phyloP scores from a whole-genome alignment of 2,888 invertebrate species.

The Callosobruchus maculatus region DNA sequence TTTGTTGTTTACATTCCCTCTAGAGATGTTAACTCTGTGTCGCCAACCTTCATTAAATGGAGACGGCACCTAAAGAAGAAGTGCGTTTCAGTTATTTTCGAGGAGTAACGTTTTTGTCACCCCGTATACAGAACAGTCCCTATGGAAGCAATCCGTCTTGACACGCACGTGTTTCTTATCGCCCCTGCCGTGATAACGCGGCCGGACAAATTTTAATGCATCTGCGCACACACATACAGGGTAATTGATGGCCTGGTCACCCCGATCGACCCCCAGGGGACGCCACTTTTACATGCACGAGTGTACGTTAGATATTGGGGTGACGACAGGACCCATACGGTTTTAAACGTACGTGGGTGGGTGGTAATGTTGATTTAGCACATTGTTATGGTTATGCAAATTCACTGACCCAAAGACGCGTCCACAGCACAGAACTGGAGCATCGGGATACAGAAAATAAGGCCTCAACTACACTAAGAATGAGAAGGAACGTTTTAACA shows the following conservation, averaged over 20 bases:
- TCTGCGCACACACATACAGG: slow-evolving; percentile 44
- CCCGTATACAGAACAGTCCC: not conserved
- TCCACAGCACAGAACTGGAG: too few relatives aligned
- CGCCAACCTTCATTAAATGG: too few relatives aligned
- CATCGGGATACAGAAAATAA: too few relatives aligned
- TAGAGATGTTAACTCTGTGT: too few relatives aligned
- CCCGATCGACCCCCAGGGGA: not conserved
- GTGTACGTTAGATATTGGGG: not conserved
- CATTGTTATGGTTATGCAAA: not conserved
- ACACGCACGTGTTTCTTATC: not conserved
- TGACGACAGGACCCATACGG: not conserved
- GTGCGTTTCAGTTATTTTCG: too few relatives aligned
- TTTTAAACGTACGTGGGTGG: not conserved
- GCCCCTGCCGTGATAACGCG: not conserved
- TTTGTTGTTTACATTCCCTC: too few relatives aligned
- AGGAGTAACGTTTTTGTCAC: too few relatives aligned
- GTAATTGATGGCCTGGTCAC: slow-evolving; percentile 35
- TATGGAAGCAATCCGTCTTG: not conserved
- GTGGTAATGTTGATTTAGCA: too few relatives aligned
- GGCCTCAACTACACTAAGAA: too few relatives aligned
- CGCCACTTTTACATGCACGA: not conserved
- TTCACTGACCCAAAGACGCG: too few relatives aligned
- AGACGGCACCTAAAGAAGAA: too few relatives aligned
- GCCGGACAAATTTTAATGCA: slow-evolving; percentile 48
- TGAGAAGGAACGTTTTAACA: too few relatives aligned